These are phyloP conservation scores for Microcebus jonahi DNA, from an alignment of 2,113 vertebrate species.

Conservation along the genomic window DNA sequence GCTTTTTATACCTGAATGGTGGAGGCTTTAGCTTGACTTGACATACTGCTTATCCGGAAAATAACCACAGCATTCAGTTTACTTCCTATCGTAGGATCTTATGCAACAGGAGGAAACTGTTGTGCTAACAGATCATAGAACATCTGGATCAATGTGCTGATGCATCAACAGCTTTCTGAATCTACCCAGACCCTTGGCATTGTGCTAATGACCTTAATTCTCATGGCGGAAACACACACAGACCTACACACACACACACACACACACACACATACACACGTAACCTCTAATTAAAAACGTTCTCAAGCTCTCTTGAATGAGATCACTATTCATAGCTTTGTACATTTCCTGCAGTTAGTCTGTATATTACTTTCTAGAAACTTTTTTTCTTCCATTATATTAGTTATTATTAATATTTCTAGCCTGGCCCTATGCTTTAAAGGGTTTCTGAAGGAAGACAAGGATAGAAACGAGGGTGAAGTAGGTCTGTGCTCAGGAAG, in stretches of 20 bases:
- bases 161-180: not conserved
- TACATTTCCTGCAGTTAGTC: not conserved
- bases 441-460: not conserved
- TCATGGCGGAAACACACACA: not conserved
- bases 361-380: constrained; percentile 11
- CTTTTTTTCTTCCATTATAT: not conserved
- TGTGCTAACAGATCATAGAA: accelerated
- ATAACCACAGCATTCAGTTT: not conserved
- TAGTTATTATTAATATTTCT: not conserved
- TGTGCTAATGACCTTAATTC: not conserved
- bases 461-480: not conserved
- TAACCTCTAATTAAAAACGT: not conserved
- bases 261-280: not conserved
- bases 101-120: accelerated
- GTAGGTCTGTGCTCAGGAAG: not conserved
- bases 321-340: not conserved
- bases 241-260: not conserved
- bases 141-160: accelerated
- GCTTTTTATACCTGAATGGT: not conserved
- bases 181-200: not conserved
- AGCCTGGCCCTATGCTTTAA: not conserved
- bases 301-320: constrained; percentile 30
- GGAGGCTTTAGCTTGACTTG: not conserved
- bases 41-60: not conserved
- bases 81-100: not conserved